phyloP scores from a whole-genome alignment of 64 coral and sea anemone genomes.

The Montipora cactus region DNA sequence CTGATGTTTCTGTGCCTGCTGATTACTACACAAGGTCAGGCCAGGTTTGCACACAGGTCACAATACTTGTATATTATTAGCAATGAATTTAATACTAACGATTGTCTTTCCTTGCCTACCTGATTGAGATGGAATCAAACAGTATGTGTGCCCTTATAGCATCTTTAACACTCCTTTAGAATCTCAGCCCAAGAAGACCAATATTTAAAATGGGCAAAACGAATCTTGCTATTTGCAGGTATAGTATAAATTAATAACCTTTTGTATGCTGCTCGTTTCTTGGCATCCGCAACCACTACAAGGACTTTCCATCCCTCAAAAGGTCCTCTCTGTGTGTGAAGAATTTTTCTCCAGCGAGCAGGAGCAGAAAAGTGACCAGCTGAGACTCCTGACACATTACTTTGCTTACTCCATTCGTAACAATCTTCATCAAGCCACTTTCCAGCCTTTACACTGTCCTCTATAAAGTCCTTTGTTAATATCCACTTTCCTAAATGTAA shows the following conservation, averaged over 20 bases:
- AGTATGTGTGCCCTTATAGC: too few species aligned
- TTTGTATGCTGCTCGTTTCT: conserved; percentile 80
- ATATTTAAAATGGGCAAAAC: too few species aligned
- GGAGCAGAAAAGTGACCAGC: conserved; percentile 62
- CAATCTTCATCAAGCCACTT: conserved; percentile 82
- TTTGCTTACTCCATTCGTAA: conserved; percentile 85
- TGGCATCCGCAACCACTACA: conserved; percentile 74
- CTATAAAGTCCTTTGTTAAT: conserved; percentile 77
- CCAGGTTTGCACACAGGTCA: too few species aligned
- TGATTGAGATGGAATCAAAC: too few species aligned
- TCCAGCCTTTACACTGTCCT: conserved; percentile 73
- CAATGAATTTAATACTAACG: too few species aligned
- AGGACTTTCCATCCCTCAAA: conserved; percentile 80
- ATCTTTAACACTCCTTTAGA: too few species aligned
- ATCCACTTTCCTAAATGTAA: conserved; percentile 88
- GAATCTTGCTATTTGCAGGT: too few species aligned
- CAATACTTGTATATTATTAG: too few species aligned
- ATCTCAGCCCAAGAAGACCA: too few species aligned
- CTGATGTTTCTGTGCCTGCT: too few species aligned
- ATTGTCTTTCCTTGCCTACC: too few species aligned
- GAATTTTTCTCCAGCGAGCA: conserved; percentile 74
- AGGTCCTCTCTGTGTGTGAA: conserved; percentile 41
- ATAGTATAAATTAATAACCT: conserved; percentile 28
- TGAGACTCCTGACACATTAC: conserved; percentile 1
- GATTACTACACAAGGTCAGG: too few species aligned